Base-by-base conservation (phyloP, 2,113 vertebrate genomes). In the Callionymus lyra region DNA sequence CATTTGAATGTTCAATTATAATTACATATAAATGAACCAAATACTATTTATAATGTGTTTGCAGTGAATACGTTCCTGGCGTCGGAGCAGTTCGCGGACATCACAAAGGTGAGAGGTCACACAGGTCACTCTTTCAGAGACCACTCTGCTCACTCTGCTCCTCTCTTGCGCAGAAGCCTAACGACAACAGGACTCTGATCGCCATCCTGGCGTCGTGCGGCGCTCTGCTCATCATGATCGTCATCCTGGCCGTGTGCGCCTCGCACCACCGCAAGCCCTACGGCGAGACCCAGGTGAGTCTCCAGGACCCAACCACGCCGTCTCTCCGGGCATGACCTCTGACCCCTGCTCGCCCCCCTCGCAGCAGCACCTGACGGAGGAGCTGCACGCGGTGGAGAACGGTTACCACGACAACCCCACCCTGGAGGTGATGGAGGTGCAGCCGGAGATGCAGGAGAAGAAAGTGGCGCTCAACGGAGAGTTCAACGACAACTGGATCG, bases 371-470 rank as follows among this genome's bases (percentile, higher is more conserved):
- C 86, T 98, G 63, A 99, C 93, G 0, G 95, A 97, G 67, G 95
- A 98, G 80, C 85, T 97, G 44, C 93, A 93, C 61, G 93, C 93
- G 0, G 88, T 95, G 63, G 95, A 98, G 84, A 98, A 98, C 0
- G 92, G 94, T 43, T 98, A 97, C 84, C 95, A 99, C 0, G 95
- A 99, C 77, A 99, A 99, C 63, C 94, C 94, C 1, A 97, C 93
- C 0, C 74, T 99, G 74, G 95, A 99, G 62, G 91, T 98, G 80
- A 97, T 94, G 90, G 95, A 99, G 85, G 90, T 90, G 37, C 88
- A 90, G 42, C 86, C 90, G 0, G 91, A 94, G 73, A 95, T 97
- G 93, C 89, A 91, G 70, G 91, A 97, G 81, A 97, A 99, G 72
- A 96, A 95, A 69, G 19, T 63, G 48, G 79, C 77, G 31, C 83